Conservation (phyloP, 1,140 invertebrate species). For the Fragariocoptes setiger region DNA sequence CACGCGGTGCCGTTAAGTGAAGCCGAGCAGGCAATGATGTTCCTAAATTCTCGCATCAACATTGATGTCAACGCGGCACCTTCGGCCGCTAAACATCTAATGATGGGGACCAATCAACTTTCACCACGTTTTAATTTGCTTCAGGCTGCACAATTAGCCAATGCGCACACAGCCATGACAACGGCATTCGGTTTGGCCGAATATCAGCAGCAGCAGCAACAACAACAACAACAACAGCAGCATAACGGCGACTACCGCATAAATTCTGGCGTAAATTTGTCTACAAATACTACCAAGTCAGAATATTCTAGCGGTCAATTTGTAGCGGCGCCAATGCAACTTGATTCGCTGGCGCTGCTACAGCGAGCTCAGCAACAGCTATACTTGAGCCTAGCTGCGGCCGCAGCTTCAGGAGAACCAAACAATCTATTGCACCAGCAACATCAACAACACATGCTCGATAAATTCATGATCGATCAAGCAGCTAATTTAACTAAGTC, state of each 20-base stretch:
- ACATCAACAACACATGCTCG: too few species aligned
- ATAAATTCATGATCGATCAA: too few species aligned
- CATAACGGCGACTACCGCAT: neutral
- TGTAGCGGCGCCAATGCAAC: neutral
- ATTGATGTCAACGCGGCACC: neutral
- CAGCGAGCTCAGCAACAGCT: neutral
- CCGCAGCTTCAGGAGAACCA: too few species aligned
- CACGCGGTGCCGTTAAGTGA: too few species aligned
- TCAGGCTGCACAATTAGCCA: neutral
- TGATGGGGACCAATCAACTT: neutral
- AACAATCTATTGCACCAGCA: too few species aligned
- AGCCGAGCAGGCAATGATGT: too few species aligned
- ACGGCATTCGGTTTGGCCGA: neutral
- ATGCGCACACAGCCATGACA: neutral
- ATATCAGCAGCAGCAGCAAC: conserved; percentile 1
- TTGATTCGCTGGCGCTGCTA: neutral
- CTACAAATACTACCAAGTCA: too few species aligned
- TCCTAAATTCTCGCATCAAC: too few species aligned
- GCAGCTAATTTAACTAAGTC: too few species aligned
- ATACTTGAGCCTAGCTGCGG: neutral
- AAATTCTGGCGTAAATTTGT: too few species aligned
- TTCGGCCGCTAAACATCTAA: neutral
- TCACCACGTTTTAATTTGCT: neutral
- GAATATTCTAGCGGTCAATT: neutral
- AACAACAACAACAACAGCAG: conserved; percentile 1